Base-by-base conservation (phyloP, 1,140 invertebrate species). In the Scaptodrosophila lebanonensis region DNA sequence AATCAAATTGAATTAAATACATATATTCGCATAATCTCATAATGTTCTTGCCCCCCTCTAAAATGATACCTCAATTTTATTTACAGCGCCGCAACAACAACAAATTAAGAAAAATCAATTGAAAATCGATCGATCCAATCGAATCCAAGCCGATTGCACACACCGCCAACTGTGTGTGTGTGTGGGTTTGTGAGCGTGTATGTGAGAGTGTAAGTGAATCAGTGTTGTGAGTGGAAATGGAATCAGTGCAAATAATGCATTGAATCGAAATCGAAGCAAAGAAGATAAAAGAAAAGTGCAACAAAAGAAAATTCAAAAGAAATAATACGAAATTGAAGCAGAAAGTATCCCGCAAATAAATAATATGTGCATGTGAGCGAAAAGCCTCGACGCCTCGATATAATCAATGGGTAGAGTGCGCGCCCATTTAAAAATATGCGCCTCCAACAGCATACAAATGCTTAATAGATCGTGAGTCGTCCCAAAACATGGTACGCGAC, bases 401-500 rank as follows among this genome's bases (percentile, higher is more conserved):
- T 58, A 62, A 52, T 84, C 17, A 71, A 72, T 75, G 84, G 82
- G 71, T 68, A 64, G 82, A 83, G 84, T n/a, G n/a, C 64, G 64
- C 71, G 66, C 75, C 66, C 75, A 73, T 67, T 66, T 70, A 70
- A 83, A 84, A 73, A 63, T 64, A 84, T 75, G 75, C 70, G 72
- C 83, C 76, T 85, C 85, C 64, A 58, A 57, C 62, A 66, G 52
- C 43, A 82, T 75, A 56, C 57, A 53, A 48, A 83, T 69, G 87
- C 73, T 79, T 56, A 52, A 72, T 68, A 79, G 57, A 69, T 49
- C 59, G 75, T 73, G 75, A 73, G 68, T 79, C 52, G 65, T 68
- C 30, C 73, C 69, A 51, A 94, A 96, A 94, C 93, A 98, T 98
- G 97, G 97, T 98, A 94, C 97, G 97, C 95, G 96, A 98, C 65